Evolutionary conservation across 2,113 vertebrate genomes (phyloP), one percentile per base, ranked within the genome.

Genomic region (Polyodon spathula): DNA sequence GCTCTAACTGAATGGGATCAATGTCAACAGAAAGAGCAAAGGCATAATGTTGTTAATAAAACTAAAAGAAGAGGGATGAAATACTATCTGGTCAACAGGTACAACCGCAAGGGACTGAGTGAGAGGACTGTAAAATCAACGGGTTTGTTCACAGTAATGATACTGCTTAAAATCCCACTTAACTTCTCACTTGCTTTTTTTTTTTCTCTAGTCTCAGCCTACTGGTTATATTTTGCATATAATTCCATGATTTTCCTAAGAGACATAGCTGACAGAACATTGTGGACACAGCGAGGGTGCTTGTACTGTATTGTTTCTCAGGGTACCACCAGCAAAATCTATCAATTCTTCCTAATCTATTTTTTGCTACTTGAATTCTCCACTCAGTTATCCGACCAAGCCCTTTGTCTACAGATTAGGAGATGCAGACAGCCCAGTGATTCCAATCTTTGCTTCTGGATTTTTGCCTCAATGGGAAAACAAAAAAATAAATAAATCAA

Each of bases 1-100:
- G n/a, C 60, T 59, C 60, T 61, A 57, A 54, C 58, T 39, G 40
- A 62, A 65, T 48, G 65, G 12, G 56, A 27, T 61, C 61, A 72
- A 74, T 71, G 69, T 74, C 72, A 71, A 38, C 53, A 40, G 64
- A 62, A 66, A 44, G 58, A 60, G 60, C 58, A 53, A 11, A 8
- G 58, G 38, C 50, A 56, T 51, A 60, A 51, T 12, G 42, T 48
- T 50, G 58, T 53, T 40, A 27, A 61, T 64, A 44, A 60, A 48
- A 38, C 38, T 56, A 54, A 62, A 54, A 53, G 42, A 48, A 40
- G 58, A 6, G 59, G 54, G 14, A 38, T 62, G 17, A 40, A 38
- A 42, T 46, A 14, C 44, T 46, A 46, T 14, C 4, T 48, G 54
- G 50, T 58, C n/a, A 56, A 12, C 6, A 56, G 40, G 52, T 61